Evolutionary conservation across 2,888 invertebrate genomes (phyloP), one percentile per base, ranked within the genome.

Genomic region (Agonopterix arenella): DNA sequence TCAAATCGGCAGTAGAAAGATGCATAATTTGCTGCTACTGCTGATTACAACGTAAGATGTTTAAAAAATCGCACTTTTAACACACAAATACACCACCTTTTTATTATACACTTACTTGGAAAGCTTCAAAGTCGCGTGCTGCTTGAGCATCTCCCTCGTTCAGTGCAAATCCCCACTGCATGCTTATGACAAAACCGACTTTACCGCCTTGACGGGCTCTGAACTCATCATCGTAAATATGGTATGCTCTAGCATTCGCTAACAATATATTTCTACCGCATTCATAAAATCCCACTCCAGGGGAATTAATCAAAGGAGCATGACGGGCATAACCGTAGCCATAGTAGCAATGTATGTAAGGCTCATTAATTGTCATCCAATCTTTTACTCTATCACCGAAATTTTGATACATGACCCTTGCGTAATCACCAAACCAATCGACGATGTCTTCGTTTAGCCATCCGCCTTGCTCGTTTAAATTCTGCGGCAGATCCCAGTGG

Each of bases 351-450:
- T 72, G 69, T 43, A 70, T 57, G 45, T 62, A 68, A 0, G 90
- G 90, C 55, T 91, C 91, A 62, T 92, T 91, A 48, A 90, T 80
- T 0, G 91, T 91, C 11, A 90, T 78, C 91, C 91, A 91, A 36
- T 72, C 62, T 57, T 89, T 82, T 0, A 82, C 89, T 51, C 84
- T 69, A 56, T 88, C 85, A 1, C 90, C 89, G 56, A 83, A 89
- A 36, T 66, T 56, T 47, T 67, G 56, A 56, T 76, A 90, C 2
- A 75, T 61, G n/a, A 83, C 64, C 37, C 76, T 62, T 0, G 89
- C 82, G 57, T 86, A 90, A 18, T 79, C 74, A 11, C 65, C 70
- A 55, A 83, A 90, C 71, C 85, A 82, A 45, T 80, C 72, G 0
- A 77, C 66, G 8, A 89, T 60, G 3, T 76, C 46, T 8, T 76